phyloP scores from a whole-genome alignment of 2,113 vertebrate genomes.

The Enhydra lutris region DNA sequence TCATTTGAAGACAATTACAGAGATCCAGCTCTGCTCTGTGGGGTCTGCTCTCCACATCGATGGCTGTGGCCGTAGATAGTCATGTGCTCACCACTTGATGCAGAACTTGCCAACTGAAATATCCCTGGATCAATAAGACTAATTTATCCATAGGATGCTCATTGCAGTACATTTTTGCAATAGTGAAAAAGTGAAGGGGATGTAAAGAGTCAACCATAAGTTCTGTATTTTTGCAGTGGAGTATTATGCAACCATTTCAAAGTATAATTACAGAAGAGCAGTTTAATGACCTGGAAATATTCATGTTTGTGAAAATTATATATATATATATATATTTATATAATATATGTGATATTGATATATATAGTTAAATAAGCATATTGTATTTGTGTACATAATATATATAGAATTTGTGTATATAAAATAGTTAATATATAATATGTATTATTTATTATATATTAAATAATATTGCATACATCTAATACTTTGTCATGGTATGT shows the following conservation, averaged over 20 bases:
- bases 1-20: neutral
- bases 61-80: neutral
- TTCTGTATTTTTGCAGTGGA: neutral
- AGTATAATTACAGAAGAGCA: neutral
- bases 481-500: neutral
- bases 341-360: neutral
- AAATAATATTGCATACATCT: neutral
- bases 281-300: neutral
- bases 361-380: neutral
- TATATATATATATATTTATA: neutral
- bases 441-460: neutral
- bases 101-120: neutral
- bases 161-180: neutral
- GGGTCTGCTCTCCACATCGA: neutral
- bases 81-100: neutral
- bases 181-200: neutral
- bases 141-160: neutral
- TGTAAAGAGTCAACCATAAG: neutral
- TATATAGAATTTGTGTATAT: neutral
- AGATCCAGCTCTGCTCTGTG: neutral
- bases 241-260: neutral
- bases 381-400: neutral
- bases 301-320: neutral
- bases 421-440: neutral
- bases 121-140: neutral